Conservation (phyloP, 1,140 invertebrate species). For the Halesus radiatus region DNA sequence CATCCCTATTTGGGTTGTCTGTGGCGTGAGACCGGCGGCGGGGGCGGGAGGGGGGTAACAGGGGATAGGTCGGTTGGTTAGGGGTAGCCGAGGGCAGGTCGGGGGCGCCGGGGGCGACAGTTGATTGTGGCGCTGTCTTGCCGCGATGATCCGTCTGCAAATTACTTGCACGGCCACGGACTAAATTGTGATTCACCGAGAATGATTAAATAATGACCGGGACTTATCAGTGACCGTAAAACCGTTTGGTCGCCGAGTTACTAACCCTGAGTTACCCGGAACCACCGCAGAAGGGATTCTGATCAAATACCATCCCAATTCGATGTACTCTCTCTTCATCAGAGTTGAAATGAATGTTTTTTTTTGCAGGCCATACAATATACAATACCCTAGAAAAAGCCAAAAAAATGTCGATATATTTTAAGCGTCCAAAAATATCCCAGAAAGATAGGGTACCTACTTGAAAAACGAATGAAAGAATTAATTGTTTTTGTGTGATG, state of each 20-base stretch:
- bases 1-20: not conserved
- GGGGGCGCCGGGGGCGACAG: slow-evolving; percentile 17
- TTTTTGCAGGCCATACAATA: too few species aligned
- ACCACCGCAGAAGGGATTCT: not conserved
- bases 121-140: slow-evolving; percentile 31
- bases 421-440: too few species aligned
- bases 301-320: not conserved
- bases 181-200: slow-evolving; percentile 29
- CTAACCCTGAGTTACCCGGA: not conserved
- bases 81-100: not conserved
- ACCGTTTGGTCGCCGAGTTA: not conserved
- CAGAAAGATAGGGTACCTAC: too few species aligned
- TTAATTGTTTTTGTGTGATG: too few species aligned
- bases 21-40: not conserved
- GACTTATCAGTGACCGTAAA: slow-evolving; percentile 25
- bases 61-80: not conserved
- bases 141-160: slow-evolving; percentile 30
- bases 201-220: slow-evolving; percentile 39
- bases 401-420: too few species aligned
- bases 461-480: too few species aligned
- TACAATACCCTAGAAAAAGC: too few species aligned
- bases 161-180: slow-evolving; percentile 31
- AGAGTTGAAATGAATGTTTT: too few species aligned
- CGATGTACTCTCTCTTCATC: too few species aligned
- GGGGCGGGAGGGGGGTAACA: not conserved